Evolutionary conservation across 2,888 invertebrate genomes (phyloP), one percentile per base, ranked within the genome.

Genomic region (Margaritifera margaritifera): DNA sequence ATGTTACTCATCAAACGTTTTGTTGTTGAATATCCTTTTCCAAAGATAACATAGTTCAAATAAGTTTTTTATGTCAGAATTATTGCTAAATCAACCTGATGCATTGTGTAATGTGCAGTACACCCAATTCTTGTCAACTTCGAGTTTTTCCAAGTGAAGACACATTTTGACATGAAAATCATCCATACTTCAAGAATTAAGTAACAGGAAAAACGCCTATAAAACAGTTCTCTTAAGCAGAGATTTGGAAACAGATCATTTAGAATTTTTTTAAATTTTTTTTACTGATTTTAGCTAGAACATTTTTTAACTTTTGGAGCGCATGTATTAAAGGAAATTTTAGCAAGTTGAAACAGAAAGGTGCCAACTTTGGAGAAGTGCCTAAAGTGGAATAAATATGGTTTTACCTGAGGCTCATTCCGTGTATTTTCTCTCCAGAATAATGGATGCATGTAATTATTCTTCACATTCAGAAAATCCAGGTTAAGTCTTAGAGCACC

Each of bases 391-490:
- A 42, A 42, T 11, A 42, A 42, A 42, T 8, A 11, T 42, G 8
- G 11, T 42, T 15, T 52, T 77, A 88, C 88, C 86, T 87, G 88
- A n/a, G 86, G 86, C 50, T 82, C 74, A 72, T 85, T 84, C 42
- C 75, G 75, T 11, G 82, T 85, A 69, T 82, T 81, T 56, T 88
- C 88, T 54, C 82, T 81, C 89, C 89, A 89, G 72, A 89, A 88
- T 50, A 89, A 74, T 8, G 89, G 89, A 75, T 89, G 89, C 88
- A 89, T 87, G 76, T 86, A 87, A 75, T 88, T 89, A 75, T 89
- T 89, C 61, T 82, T 78, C 59, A 89, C 87, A 71, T 84, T 81
- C 2, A 89, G 73, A 50, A 78, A 73, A 19, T 78, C 74, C 42
- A 89, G 79, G 58, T 81, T 77, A 15, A 81, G 74, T 55, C 84